Evolutionary conservation across 2,888 invertebrate species (phyloP), one percentile per base, ranked within the genome.

Genomic region (Agapostemon virescens): DNA sequence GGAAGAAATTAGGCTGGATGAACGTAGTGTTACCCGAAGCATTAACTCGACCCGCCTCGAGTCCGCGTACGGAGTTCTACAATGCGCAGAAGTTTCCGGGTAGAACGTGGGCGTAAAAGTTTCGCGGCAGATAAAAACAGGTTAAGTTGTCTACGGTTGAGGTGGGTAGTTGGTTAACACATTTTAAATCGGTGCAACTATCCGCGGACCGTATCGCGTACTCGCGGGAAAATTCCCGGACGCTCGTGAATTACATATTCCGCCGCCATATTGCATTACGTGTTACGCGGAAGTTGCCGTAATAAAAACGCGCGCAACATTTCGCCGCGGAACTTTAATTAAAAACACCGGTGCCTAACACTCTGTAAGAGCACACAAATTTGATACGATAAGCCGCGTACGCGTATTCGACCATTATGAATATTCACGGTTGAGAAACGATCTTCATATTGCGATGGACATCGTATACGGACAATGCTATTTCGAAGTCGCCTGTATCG

Each of bases 131-230:
- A 69, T 55, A 69, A 69, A 69, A 69, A 69, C 38, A 55, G 69
- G 69, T 69, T 69, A 55, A 69, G 69, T 69, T 69, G 45, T 69
- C 69, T 52, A 69, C 69, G 69, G 36, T 55, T 69, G 69, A 55
- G 55, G 55, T 55, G 38, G 69, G 38, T 40, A 38, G 26, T 69
- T 69, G 69, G 55, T 69, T 69, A 69, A 55, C 69, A 55, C 69
- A 69, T 69, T 69, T 69, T 55, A 69, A 69, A 69, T 69, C 69
- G 55, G 52, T 55, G 69, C 69, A 55, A 23, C 45, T 52, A 52
- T 69, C 36, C 55, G 6, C 13, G 23, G 55, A 55, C 20, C 26
- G 55, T 55, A 55, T 38, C 55, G 55, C 49, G 26, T 69, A 38
- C 38, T n/a, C 20, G 38, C 9, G 26, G 38, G 13, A 55, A 69